Evolutionary conservation across 2,888 invertebrate genomes (phyloP), one percentile per base, ranked within the genome.

Genomic region (Agelastica alni): DNA sequence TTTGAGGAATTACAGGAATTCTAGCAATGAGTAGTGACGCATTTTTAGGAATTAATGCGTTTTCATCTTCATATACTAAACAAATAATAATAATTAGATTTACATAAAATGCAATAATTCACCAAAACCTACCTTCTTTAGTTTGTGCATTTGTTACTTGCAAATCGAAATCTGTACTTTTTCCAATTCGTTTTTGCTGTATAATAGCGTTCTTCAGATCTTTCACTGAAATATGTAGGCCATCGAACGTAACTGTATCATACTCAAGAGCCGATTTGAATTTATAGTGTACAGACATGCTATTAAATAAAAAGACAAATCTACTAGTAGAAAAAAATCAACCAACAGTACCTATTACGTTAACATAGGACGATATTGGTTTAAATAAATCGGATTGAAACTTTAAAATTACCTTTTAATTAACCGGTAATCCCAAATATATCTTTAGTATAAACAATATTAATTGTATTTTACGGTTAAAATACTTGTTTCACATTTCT

Each of bases 281-380:
- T 79, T 98, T 98, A 80, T 97, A 99, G 79, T 98, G 97, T 64
- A 99, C 94, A 72, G 96, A 96, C 89, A 95, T 95, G 37, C 32
- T 60, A 51, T 43, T 41, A 22, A 32, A 48, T 37, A 39, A 41
- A 34, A 39, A 36, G 16, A 16, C 9, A 34, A 34, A 34, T 34
- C 13, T 14, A 13, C 14, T 34, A 32, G 14, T n/a, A n/a, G n/a
- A 17, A 16, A 7, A 54, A 28, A 18, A 32, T 37, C n/a, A 17
- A 22, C 48, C 13, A 18, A 7, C 18, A 48, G 39, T 41, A 39
- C 44, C 46, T 28, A 53, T 46, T 39, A 12, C 13, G 37, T 47
- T 44, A 12, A 26, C 32, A 31, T 32, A 41, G 14, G 10, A 41
- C 14, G 18, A 39, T 14, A 49, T 41, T 32, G 41, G 48, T 37